Base-by-base conservation (phyloP, 2,113 vertebrate genomes). In the Tringa solitaria region DNA sequence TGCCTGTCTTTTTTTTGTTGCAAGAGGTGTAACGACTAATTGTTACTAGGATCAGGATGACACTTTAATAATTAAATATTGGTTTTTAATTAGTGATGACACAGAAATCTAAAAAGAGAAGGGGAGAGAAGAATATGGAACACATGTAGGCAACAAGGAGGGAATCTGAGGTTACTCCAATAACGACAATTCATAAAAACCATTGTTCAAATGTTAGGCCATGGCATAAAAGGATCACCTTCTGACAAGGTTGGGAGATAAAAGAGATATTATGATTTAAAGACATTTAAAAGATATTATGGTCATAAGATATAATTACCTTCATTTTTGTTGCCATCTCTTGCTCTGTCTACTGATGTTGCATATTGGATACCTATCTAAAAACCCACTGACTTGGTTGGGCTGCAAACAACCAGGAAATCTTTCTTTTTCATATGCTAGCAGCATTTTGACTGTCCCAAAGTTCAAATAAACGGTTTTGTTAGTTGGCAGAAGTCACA, bases 291-390 rank as follows among this genome's bases (percentile, higher is more conserved):
- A 59, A 59, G 22, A 15, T 23, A 15, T 59, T 59, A 59, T 90
- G 0, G 1, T 60, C 24, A 45, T 35, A 39, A 10, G 7, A 70
- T 7, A 27, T 6, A 60, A 72, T 46, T 80, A 32, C 10, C 43
- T 74, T 83, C 8, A 28, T 59, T 81, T 92, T 74, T 61, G 4
- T 27, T 82, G 10, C 16, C 26, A 14, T 54, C 4, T 4, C 27
- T 68, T 72, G 45, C 32, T 65, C 65, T 68, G 16, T 33, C 37
- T 17, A 18, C n/a, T 41, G 35, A 7, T 53, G 26, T 23, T 63
- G 21, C 3, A 1, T 30, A 48, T 5, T 56, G 39, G 21, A n/a
- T 60, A 75, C 14, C 0, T 1, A 30, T 33, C 51, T 8, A 56
- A 73, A 87, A 17, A 68, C 4, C 6, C 21, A 45, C 33, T 72